These are phyloP conservation scores for Pogonus chalceus DNA, from an alignment of 1,140 invertebrate species.

Conservation along the genomic window DNA sequence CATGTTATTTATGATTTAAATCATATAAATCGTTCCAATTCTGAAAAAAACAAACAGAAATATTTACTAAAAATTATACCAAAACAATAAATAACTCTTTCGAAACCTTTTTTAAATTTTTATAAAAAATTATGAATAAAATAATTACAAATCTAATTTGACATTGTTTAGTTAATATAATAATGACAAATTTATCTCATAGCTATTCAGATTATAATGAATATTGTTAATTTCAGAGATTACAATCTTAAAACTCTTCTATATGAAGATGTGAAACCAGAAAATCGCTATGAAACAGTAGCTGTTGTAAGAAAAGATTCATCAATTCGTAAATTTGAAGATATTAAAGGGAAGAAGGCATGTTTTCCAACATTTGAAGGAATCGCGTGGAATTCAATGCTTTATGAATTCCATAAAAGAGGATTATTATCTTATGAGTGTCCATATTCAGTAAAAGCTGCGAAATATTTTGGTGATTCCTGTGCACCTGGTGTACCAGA, in stretches of 20 bases:
- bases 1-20: too few species aligned
- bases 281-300: conserved; percentile 52
- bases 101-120: too few species aligned
- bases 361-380: conserved; percentile 59
- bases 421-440: conserved; percentile 33
- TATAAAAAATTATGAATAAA: not conserved
- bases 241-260: conserved; percentile 53
- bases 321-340: conserved; percentile 43
- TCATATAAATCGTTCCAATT: too few species aligned
- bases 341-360: conserved; percentile 55
- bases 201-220: too few species aligned
- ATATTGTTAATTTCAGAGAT: conserved; percentile 37
- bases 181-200: not conserved
- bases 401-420: conserved; percentile 42
- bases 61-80: too few species aligned
- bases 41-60: too few species aligned
- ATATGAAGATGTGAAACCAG: conserved; percentile 49
- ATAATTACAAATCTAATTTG: not conserved
- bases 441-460: conserved; percentile 36
- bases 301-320: conserved; percentile 58
- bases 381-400: conserved; percentile 51
- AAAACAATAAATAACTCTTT: too few species aligned
- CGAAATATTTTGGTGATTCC: conserved; percentile 50
- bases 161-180: not conserved
- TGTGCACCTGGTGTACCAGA: conserved; percentile 42